Base-by-base conservation (phyloP, 2,113 vertebrate genomes). In the Microtus pennsylvanicus region DNA sequence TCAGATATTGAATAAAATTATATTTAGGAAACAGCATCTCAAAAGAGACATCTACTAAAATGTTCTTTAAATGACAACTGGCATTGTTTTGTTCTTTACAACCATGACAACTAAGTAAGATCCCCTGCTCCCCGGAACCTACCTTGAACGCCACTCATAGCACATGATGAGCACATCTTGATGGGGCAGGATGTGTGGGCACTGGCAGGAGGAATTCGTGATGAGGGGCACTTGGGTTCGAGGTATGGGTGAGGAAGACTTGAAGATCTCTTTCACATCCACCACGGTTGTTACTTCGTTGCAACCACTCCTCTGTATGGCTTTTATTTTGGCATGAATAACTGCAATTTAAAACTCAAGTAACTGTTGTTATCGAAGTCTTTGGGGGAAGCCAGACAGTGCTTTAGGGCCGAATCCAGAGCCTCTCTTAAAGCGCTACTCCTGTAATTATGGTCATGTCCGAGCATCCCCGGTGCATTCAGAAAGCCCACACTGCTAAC, bases 111-210 rank as follows among this genome's bases (percentile, higher is more conserved):
- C 22, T 67, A n/a, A 78, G 2, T 42, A 80, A 58, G 65, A 65
- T 35, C 61, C 47, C 21, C 70, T 17, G 14, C 11, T 24, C 21
- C 33, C 13, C 1, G 0, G 7, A 5, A 91, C 98, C 96, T 97
- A 99, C 99, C 99, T 98, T 28, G 98, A 99, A 16, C 97, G 98
- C 98, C 98, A 98, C 80, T 99, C 99, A 0, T 99, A 99, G 91
- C 99, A 99, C 98, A 99, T 99, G 95, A 99, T 99, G 82, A 99
- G 98, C 38, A 99, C 98, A 3, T 99, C 99, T 81, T 99, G 99
- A 90, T 99, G 99, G 0, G 98, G 98, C 0, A 98, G 98, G 94
- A 99, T 98, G 77, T 99, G 98, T 0, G 99, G 99, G 88, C 99
- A 99, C 93, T 98, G 98, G 96, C 99, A 99, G 58, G 99, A 99